Evolutionary conservation across 1,140 invertebrate genomes (phyloP).

Genomic region (Eulimnadia texana): DNA sequence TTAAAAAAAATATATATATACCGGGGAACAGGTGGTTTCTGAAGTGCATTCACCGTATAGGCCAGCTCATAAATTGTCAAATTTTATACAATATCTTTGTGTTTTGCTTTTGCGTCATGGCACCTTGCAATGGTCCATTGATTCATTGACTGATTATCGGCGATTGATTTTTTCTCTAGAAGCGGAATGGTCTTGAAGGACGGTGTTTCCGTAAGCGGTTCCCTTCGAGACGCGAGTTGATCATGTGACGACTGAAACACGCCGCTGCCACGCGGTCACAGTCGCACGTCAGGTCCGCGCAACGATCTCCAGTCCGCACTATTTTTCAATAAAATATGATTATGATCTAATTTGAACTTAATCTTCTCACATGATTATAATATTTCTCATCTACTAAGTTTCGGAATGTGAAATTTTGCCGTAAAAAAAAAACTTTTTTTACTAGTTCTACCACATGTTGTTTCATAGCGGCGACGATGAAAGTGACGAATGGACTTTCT

Average conservation of each 20-base stretch:
- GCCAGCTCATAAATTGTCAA: too few species aligned
- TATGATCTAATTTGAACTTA: background rate
- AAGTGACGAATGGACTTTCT: background rate
- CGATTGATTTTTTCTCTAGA: too few species aligned
- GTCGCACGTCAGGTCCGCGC: conserved; percentile 13
- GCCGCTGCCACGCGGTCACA: conserved; percentile 10
- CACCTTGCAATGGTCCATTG: background rate
- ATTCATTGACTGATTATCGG: background rate
- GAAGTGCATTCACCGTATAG: too few species aligned
- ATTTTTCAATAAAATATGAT: background rate
- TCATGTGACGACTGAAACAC: conserved; percentile 15
- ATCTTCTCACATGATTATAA: too few species aligned
- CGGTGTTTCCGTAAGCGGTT: conserved; percentile 11
- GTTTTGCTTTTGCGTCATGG: background rate
- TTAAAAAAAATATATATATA: too few species aligned
- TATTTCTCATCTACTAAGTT: too few species aligned
- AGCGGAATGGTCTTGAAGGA: background rate
- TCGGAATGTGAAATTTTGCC: too few species aligned
- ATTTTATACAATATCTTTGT: too few species aligned
- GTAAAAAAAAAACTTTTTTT: too few species aligned
- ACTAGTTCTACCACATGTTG: too few species aligned
- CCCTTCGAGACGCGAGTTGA: conserved; percentile 9
- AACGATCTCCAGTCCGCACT: conserved; percentile 12
- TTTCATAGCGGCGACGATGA: background rate
- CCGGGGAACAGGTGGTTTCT: too few species aligned